These are phyloP conservation scores for Todiramphus saurophagus DNA, from an alignment of 2,113 vertebrate species.

Conservation along the genomic window DNA sequence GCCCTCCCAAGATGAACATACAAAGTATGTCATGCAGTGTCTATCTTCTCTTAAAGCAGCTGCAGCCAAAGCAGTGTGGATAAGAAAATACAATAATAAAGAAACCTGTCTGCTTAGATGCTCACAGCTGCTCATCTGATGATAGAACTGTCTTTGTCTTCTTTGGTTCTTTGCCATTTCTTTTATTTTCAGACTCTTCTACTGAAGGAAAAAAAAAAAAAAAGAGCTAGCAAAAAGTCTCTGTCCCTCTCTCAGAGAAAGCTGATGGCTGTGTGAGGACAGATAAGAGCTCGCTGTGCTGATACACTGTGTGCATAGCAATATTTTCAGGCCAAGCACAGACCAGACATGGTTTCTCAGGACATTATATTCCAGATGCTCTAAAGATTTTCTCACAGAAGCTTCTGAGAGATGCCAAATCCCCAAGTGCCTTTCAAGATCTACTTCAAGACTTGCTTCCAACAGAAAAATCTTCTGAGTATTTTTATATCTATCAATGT, in stretches of 20 bases:
- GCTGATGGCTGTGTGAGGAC: background rate
- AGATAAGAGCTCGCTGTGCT: background rate
- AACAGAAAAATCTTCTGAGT: background rate
- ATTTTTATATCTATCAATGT: background rate
- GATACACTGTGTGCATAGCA: background rate
- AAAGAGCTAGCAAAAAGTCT: background rate
- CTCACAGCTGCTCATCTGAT: background rate
- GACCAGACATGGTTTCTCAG: background rate
- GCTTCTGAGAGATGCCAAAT: background rate
- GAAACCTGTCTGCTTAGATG: background rate
- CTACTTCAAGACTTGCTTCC: background rate
- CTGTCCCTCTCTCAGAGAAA: background rate
- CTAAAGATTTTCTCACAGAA: background rate
- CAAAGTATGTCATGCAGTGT: background rate
- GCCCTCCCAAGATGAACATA: background rate
- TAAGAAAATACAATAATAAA: no score
- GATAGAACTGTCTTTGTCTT: background rate
- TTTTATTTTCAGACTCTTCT: background rate
- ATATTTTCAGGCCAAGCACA: background rate
- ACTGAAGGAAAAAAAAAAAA: background rate
- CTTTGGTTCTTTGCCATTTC: background rate
- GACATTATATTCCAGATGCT: background rate
- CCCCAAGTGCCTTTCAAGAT: background rate
- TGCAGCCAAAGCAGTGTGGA: background rate
- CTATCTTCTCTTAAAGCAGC: background rate